Conservation (phyloP, 2,888 invertebrate species). For the Pachliopta kotzebuea region DNA sequence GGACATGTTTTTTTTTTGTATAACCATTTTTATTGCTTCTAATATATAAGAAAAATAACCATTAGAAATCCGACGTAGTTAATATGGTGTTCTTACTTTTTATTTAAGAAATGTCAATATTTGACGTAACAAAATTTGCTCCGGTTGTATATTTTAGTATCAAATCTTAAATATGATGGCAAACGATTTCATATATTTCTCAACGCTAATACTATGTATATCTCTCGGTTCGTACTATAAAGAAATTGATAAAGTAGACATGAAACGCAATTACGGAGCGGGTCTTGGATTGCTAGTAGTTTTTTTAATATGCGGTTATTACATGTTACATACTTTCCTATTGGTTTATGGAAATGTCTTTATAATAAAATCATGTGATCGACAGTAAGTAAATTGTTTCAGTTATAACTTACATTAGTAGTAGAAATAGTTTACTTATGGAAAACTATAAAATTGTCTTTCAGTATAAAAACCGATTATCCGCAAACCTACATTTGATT, state of each 20-base stretch:
- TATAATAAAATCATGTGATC: constrained; percentile 79
- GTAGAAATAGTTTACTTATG: too few species aligned
- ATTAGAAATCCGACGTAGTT: too few species aligned
- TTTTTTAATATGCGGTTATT: constrained; percentile 80
- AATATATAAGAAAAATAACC: too few species aligned
- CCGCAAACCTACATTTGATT: too few species aligned
- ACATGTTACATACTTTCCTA: constrained; percentile 80
- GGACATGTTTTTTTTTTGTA: too few species aligned
- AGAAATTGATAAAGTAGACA: constrained; percentile 67
- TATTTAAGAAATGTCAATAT: not conserved
- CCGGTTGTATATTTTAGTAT: not conserved
- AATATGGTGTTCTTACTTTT: too few species aligned
- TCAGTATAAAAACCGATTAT: too few species aligned
- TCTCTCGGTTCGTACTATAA: constrained; percentile 82
- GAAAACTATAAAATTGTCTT: too few species aligned
- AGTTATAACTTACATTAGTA: too few species aligned
- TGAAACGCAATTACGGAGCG: constrained; percentile 81
- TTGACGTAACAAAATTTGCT: constrained; percentile 10
- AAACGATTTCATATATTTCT: constrained; percentile 47
- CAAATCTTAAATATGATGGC: constrained; percentile 33
- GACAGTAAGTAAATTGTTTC: constrained; percentile 63
- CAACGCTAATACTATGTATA: constrained; percentile 69
- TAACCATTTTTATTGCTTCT: too few species aligned
- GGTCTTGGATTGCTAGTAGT: constrained; percentile 80
- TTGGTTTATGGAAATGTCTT: constrained; percentile 81